Base-by-base conservation (phyloP, 2,113 vertebrate species). In the Crotalus horridus region DNA sequence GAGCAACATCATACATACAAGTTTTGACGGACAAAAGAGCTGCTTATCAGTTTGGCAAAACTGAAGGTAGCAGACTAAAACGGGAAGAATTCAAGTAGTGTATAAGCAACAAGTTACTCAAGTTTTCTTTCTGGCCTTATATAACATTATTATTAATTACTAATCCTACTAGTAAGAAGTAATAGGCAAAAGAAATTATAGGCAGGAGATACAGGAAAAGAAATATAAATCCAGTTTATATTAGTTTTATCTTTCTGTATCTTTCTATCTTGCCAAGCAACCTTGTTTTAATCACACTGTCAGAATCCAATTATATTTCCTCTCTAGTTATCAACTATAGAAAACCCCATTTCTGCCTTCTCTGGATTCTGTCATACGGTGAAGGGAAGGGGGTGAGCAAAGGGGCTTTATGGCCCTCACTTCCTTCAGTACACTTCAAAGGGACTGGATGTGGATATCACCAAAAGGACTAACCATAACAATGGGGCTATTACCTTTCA, bases 1-100 rank as follows among this genome's bases (percentile, higher is more conserved):
- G 46, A 29, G 21, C 48, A n/a, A 88, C 54, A 26, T 15, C 11
- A 91, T 69, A 97, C 97, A 97, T 93, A 98, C 96, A 97, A 69
- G 74, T 94, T 95, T 97, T 98, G 95, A 74, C 95, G 94, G 92
- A 94, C 4, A 53, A 88, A 7, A 20, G 58, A 6, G 1, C 3
- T 58, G 15, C 26, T 90, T 46, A 56, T 54, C 33, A 85, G 29
- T 4, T 39, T 81, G 17, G 33, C 74, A 54, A 33, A 85, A 33
- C 12, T 26, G 6, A 87, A 12, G 13, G 13, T 54, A 48, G 85
- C 23, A 86, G 23, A 46, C 48, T 13, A 86, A 87, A 51, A 24
- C 4, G 29, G 24, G 4, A 69, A 48, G 13, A 51, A 61, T 59
- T 56, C 9, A 8, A 39, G 23, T 24, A 59, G 56, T 26, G 26